phyloP scores from a whole-genome alignment of 2,888 invertebrate species.

The Oxycera nigricornis region DNA sequence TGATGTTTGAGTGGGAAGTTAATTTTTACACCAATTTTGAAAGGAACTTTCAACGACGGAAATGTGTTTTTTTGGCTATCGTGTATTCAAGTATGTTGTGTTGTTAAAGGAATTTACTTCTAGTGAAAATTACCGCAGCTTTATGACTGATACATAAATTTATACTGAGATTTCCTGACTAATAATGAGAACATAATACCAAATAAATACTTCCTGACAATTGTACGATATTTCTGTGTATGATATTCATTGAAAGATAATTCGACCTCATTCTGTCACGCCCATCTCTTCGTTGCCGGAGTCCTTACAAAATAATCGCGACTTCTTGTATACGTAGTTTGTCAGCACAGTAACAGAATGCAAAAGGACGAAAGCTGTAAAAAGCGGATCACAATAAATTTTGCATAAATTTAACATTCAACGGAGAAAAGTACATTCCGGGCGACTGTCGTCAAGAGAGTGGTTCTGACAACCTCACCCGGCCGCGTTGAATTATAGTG shows the following conservation, averaged over 20 bases:
- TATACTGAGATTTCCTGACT: no score
- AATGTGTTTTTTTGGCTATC: no score
- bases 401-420: constrained; percentile 45
- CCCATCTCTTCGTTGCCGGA: background rate
- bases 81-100: no score
- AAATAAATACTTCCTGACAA: no score
- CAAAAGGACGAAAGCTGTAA: constrained; percentile 40
- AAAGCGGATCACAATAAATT: constrained; percentile 45
- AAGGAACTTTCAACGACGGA: no score
- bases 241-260: constrained; percentile 1
- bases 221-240: no score
- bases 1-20: no score
- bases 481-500: background rate
- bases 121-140: no score
- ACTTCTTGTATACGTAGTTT: background rate
- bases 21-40: no score
- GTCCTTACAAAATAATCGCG: background rate
- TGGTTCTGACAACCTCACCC: background rate
- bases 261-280: background rate
- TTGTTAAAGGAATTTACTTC: no score
- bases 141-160: no score
- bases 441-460: constrained; percentile 25
- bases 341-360: background rate
- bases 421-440: constrained; percentile 35
- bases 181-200: no score